These are phyloP conservation scores for Lagenorhynchus albirostris DNA, from an alignment of 2,113 vertebrate genomes.

Conservation along the genomic window DNA sequence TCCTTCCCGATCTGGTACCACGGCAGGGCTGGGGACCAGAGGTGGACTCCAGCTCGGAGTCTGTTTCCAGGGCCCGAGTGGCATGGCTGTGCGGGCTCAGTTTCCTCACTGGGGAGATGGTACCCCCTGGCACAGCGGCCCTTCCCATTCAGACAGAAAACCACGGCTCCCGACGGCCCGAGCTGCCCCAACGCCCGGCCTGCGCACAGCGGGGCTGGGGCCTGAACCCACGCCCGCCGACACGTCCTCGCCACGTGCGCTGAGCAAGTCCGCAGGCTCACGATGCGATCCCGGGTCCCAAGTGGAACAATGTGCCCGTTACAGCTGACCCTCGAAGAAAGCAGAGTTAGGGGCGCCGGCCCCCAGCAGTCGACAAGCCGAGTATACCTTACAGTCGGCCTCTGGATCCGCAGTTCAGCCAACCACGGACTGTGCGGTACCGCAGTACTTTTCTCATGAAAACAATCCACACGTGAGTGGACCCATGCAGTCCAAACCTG, in stretches of 20 bases:
- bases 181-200: accelerated
- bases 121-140: accelerated
- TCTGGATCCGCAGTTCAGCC: not conserved
- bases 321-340: not conserved
- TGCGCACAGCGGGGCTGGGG: accelerated
- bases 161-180: not conserved
- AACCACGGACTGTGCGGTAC: not conserved
- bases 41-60: not conserved
- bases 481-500: not conserved
- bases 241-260: accelerated
- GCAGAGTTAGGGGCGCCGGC: not conserved
- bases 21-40: accelerated
- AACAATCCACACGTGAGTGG: not conserved
- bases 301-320: not conserved
- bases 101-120: not conserved
- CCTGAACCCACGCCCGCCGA: not conserved
- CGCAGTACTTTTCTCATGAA: not conserved
- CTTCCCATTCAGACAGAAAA: not conserved
- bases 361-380: not conserved
- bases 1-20: not conserved
- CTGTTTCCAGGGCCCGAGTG: not conserved
- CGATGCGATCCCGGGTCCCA: not conserved
- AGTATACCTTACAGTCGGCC: not conserved
- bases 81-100: accelerated
- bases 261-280: not conserved